Percentiles rank a stretch among this genome's conserved stretches.
phyloP scores from a whole-genome alignment of 2,797 vertebrate species.

The Brachyalestes nurse region DNA sequence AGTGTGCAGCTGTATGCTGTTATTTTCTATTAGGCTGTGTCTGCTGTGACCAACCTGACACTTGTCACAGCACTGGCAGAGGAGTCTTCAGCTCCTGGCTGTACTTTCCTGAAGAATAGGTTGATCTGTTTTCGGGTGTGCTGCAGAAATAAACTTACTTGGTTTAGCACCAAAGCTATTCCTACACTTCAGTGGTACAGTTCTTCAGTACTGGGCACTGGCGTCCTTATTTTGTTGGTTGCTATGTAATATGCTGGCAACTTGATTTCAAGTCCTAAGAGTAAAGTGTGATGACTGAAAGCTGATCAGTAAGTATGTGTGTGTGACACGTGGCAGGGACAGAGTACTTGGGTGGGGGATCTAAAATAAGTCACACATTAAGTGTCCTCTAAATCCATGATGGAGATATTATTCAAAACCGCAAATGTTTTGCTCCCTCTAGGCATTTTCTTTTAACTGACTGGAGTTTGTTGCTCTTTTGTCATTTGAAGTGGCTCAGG shows the following conservation, averaged over 20 bases:
- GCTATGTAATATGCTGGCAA: not conserved
- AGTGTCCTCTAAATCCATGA: not conserved
- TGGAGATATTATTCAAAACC: not conserved
- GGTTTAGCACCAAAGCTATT: not conserved
- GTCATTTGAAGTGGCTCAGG: not conserved
- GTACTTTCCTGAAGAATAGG: not conserved
- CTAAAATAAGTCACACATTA: not conserved
- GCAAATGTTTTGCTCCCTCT: not conserved
- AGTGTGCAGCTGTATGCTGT: not conserved
- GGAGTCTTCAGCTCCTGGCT: not conserved
- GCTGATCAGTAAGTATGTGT: conserved; percentile 7
- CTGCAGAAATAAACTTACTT: no score
- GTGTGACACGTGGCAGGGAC: conserved; percentile 2
- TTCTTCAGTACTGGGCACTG: not conserved
- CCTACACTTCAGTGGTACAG: not conserved
- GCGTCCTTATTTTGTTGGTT: not conserved
- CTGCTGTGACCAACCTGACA: not conserved
- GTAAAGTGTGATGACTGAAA: conserved; percentile 32
- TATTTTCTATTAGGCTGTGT: not conserved
- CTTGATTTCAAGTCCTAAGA: not conserved
- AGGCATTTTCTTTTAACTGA: not conserved
- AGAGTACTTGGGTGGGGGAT: not conserved
- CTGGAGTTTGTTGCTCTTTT: not conserved
- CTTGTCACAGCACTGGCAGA: not conserved
- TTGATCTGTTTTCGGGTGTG: not conserved